Conservation (phyloP, 2,888 invertebrate species). For the Drosophila multiciliata region DNA sequence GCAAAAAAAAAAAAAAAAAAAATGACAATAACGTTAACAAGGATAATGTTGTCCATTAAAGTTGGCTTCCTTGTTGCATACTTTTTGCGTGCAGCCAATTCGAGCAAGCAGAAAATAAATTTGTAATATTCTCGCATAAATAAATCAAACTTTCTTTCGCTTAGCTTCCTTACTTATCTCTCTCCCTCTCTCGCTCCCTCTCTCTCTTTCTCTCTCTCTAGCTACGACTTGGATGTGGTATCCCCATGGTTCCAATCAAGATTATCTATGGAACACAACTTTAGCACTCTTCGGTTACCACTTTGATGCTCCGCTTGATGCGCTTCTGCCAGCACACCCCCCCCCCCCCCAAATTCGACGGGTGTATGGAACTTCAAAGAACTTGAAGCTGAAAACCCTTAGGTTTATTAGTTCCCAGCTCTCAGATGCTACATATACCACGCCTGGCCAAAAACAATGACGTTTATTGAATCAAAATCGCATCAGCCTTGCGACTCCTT, state of each 20-base stretch:
- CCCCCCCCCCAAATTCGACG: neutral
- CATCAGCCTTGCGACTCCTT: slow-evolving; percentile 49
- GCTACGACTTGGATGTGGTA: slow-evolving; percentile 1
- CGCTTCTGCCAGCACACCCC: neutral
- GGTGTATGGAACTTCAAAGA: slow-evolving; percentile 41
- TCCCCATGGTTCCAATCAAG: slow-evolving; percentile 41
- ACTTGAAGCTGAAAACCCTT: slow-evolving; percentile 57
- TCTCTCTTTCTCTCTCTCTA: neutral
- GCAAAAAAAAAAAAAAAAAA: neutral
- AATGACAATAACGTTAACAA: neutral
- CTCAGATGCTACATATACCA: slow-evolving; percentile 28
- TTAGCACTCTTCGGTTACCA: slow-evolving; percentile 29
- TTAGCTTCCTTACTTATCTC: neutral
- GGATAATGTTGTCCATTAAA: slow-evolving; percentile 37
- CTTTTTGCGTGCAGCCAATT: neutral
- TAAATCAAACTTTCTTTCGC: slow-evolving; percentile 23
- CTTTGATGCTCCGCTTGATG: slow-evolving; percentile 33
- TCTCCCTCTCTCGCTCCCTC: neutral
- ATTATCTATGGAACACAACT: slow-evolving; percentile 48
- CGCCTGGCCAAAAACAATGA: slow-evolving; percentile 59
- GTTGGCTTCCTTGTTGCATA: slow-evolving; percentile 1
- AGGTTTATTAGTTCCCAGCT: slow-evolving; percentile 69
- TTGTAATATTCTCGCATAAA: slow-evolving; percentile 39
- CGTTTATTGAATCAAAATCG: slow-evolving; percentile 77
- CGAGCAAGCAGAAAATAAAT: slow-evolving; percentile 21